Evolutionary conservation across 2,113 vertebrate species (phyloP).

Genomic region (Ammodytes dubius): DNA sequence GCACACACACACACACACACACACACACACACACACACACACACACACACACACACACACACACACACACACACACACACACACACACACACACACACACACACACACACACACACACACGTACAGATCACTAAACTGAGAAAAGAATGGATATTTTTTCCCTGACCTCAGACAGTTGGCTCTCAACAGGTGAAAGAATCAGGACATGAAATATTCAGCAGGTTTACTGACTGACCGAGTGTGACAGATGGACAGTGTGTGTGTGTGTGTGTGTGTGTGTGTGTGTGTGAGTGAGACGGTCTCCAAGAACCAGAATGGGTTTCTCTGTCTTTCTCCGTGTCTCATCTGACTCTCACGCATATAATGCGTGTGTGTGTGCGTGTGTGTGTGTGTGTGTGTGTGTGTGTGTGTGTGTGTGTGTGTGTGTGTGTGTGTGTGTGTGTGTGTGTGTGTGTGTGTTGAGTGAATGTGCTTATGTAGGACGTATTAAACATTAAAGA

Average conservation of each 20-base stretch:
- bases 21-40: background rate
- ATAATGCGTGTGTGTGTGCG: background rate
- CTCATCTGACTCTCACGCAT: too few species aligned
- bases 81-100: slow-evolving; percentile 2
- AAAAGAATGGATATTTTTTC: slow-evolving; percentile 56
- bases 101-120: background rate
- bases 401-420: background rate
- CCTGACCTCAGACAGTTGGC: slow-evolving; percentile 38
- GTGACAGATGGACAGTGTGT: slow-evolving; percentile 40
- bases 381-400: slow-evolving; percentile 3
- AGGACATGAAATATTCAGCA: slow-evolving; percentile 62
- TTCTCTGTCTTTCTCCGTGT: background rate
- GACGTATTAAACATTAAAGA: slow-evolving; percentile 28
- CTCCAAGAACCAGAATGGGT: slow-evolving; percentile 22
- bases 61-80: background rate
- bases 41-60: background rate
- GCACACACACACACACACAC: background rate
- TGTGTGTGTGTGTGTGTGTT: slow-evolving; percentile 7
- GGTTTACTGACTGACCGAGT: slow-evolving; percentile 48
- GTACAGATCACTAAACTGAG: slow-evolving; percentile 8
- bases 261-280: slow-evolving; percentile 10
- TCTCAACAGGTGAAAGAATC: slow-evolving; percentile 60
- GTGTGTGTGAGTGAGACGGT: slow-evolving; percentile 24
- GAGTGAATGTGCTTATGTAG: slow-evolving; percentile 9
- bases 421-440: background rate